Percentiles rank a stretch among this genome's conserved stretches.
Evolutionary conservation across 2,888 invertebrate species (phyloP).

Genomic region (Apodemia duryi): DNA sequence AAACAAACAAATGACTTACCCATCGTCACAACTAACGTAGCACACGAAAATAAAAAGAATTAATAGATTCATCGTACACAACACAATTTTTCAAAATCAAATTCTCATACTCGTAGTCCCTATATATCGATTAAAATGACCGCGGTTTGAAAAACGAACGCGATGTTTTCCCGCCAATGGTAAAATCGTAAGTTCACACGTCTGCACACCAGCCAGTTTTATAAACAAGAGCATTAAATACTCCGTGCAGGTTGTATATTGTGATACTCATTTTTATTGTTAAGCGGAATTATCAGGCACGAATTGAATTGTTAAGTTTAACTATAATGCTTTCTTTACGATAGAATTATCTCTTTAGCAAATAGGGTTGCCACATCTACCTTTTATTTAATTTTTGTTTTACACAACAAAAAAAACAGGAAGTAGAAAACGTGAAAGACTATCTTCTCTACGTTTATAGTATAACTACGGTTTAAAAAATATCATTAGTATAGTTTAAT

Average conservation of each 20-base stretch:
- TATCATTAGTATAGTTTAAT: too few relatives aligned
- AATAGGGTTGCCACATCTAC: not conserved
- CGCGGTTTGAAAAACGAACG: not conserved
- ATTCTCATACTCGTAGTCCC: not conserved
- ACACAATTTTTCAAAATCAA: constrained; percentile 1
- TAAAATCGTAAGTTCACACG: constrained; percentile 31
- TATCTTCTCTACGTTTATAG: too few relatives aligned
- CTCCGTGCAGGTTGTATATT: constrained; percentile 27
- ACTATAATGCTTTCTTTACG: not conserved
- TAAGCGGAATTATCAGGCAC: constrained; percentile 20
- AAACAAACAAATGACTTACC: not conserved
- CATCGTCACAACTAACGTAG: not conserved
- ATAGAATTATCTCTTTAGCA: not conserved
- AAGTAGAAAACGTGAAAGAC: too few relatives aligned
- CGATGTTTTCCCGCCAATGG: constrained; percentile 40
- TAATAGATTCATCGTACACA: constrained; percentile 5
- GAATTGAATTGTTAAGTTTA: constrained; percentile 18
- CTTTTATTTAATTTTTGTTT: not conserved
- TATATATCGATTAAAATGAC: constrained; percentile 7
- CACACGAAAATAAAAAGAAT: constrained; percentile 8
- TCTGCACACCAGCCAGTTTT: constrained; percentile 17
- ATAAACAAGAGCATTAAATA: constrained; percentile 26
- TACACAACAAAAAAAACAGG: too few relatives aligned
- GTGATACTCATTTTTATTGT: constrained; percentile 16
- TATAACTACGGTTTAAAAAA: too few relatives aligned